phyloP scores from a whole-genome alignment of 2,113 vertebrate species.

The Corythornis madagascariensis region DNA sequence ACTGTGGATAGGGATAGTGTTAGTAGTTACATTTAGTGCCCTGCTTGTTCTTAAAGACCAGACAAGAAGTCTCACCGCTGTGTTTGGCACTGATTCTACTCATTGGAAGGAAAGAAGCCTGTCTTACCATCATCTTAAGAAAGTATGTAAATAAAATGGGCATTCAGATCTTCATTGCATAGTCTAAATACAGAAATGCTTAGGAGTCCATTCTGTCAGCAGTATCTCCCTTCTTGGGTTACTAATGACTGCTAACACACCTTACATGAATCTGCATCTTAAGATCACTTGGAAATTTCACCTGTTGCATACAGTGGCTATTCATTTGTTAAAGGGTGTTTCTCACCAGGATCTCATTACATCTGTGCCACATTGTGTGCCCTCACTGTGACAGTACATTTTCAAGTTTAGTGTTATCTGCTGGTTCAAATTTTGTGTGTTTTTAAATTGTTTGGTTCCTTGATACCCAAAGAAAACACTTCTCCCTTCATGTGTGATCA shows the following conservation, averaged over 20 bases:
- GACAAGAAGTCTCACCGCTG: conserved; percentile 55
- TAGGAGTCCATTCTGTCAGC: conserved; percentile 1
- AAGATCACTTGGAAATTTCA: conserved; percentile 46
- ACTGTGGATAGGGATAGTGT: conserved; percentile 18
- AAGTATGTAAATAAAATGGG: conserved; percentile 33
- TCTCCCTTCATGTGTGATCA: conserved; percentile 27
- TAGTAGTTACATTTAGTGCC: conserved; percentile 31
- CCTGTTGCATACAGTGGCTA: conserved; percentile 38
- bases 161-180: conserved; percentile 44
- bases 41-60: conserved; percentile 23
- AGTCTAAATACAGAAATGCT: conserved; percentile 41
- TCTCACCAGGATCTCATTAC: conserved; percentile 67
- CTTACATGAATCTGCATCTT: background rate
- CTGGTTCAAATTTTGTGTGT: conserved; percentile 19
- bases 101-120: conserved; percentile 49
- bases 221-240: conserved; percentile 42
- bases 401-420: background rate
- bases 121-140: conserved; percentile 49
- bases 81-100: conserved; percentile 54
- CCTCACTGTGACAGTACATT: conserved; percentile 36
- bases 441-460: conserved; percentile 19
- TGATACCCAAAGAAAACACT: background rate
- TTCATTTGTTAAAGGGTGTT: conserved; percentile 53
- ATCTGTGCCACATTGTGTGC: conserved; percentile 32
- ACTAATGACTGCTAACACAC: conserved; percentile 15